Evolutionary conservation across 2,113 vertebrate species (phyloP), one percentile per base, ranked within the genome.

Genomic region (Marmota monax): DNA sequence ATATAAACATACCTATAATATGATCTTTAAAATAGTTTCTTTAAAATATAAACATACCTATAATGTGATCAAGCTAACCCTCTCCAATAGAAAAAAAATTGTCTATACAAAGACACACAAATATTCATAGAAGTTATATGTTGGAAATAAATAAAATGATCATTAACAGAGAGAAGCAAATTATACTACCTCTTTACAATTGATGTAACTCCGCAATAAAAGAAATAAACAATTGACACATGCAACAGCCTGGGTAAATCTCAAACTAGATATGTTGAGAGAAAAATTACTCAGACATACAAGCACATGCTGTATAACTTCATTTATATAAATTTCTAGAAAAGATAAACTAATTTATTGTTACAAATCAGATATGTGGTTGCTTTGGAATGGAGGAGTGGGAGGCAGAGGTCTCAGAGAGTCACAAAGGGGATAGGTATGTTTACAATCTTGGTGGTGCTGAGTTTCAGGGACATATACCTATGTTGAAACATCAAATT

Each of bases 31-130:
- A 67, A 37, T 20, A 89, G 7, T 95, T 95, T 88, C 39, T 91
- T 27, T 63, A 45, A 96, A 92, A 74, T 73, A 3, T 88, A 73
- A 78, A 42, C 10, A 63, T 78, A 72, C 32, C 61, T 91, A 51
- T 51, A 7, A 8, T 37, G 34, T 92, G 23, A 83, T 74, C 5
- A 82, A 45, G 10, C 6, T 58, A 74, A 42, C 23, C 0, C 9
- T 84, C n/a, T 79, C 12, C 25, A 96, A 53, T 77, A 69, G n/a
- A 85, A 96, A 82, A 86, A 63, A 88, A 51, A 8, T 7, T 84
- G 18, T n/a, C 13, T 53, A 22, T 61, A 5, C 10, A 79, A 92
- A 93, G 5, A 84, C 11, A 45, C 20, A 85, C 34, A 80, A 69
- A 58, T 78, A 83, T 94, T 77, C 32, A 42, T 72, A 70, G 42